phyloP scores from a whole-genome alignment of 2,888 invertebrate genomes.

The Zaprionus bogoriensis region DNA sequence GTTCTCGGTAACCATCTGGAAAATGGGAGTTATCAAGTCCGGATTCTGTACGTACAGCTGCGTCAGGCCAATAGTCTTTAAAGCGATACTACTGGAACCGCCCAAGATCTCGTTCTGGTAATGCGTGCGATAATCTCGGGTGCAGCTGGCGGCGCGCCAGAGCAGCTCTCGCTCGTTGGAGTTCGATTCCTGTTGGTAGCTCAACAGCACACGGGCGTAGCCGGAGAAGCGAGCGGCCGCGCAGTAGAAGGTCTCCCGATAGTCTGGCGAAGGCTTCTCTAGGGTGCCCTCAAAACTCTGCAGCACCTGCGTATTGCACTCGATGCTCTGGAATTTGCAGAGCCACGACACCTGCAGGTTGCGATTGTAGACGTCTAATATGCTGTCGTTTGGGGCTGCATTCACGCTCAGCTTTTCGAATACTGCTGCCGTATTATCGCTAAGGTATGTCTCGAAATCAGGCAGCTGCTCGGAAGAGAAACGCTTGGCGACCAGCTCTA shows the following conservation, averaged over 20 bases:
- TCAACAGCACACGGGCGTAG: slow-evolving; percentile 63
- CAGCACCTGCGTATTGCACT: slow-evolving; percentile 84
- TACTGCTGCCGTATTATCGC: slow-evolving; percentile 82
- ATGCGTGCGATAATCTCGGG: slow-evolving; percentile 84
- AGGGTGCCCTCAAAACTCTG: not conserved
- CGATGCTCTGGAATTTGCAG: slow-evolving; percentile 85
- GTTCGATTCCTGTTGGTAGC: slow-evolving; percentile 85
- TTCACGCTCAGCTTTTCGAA: slow-evolving; percentile 84
- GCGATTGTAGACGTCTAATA: slow-evolving; percentile 85
- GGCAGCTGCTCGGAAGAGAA: slow-evolving; percentile 45
- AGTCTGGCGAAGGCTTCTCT: slow-evolving; percentile 57
- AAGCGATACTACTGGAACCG: slow-evolving; percentile 36
- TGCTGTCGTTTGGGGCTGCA: slow-evolving; percentile 80
- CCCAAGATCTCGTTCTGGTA: slow-evolving; percentile 84
- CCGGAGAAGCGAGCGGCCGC: slow-evolving; percentile 45
- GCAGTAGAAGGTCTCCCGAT: slow-evolving; percentile 69
- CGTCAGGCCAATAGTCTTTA: slow-evolving; percentile 63
- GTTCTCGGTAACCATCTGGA: slow-evolving; percentile 50
- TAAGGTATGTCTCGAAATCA: slow-evolving; percentile 80
- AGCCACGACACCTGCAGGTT: slow-evolving; percentile 85
- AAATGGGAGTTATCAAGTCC: slow-evolving; percentile 65
- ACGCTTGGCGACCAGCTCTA: slow-evolving; percentile 42
- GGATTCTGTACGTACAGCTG: slow-evolving; percentile 84
- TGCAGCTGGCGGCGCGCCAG: slow-evolving; percentile 87
- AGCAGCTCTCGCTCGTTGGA: slow-evolving; percentile 87